Percentiles rank a stretch among this genome's conserved stretches.
phyloP scores from a whole-genome alignment of 2,113 vertebrate species.

The Asarcornis scutulata region DNA sequence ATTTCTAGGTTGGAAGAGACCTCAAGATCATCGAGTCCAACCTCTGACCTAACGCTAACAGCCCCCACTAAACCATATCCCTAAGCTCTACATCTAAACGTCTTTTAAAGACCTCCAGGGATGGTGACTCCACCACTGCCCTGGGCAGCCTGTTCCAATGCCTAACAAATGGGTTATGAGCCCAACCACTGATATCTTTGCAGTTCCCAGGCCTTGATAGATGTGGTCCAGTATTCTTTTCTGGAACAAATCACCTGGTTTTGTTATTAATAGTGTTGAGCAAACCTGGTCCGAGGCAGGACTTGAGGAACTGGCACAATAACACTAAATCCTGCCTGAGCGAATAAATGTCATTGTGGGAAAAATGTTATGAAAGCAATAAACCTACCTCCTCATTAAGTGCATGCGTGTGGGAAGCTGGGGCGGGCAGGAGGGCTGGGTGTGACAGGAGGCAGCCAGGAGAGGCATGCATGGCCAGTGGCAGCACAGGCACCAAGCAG shows the following conservation, averaged over 20 bases:
- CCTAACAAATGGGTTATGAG: not conserved
- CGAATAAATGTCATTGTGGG: slow-evolving; percentile 58
- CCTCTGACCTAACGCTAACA: too few relatives aligned
- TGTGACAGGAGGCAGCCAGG: not conserved
- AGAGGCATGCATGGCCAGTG: not conserved
- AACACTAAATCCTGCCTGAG: slow-evolving; percentile 14
- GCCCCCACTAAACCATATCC: too few relatives aligned
- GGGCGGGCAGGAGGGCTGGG: not conserved
- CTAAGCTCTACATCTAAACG: too few relatives aligned
- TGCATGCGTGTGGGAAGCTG: not conserved
- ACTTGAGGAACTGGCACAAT: not conserved
- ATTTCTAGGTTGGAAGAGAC: too few relatives aligned
- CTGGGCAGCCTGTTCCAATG: too few relatives aligned
- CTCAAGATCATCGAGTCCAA: too few relatives aligned
- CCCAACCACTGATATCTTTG: not conserved
- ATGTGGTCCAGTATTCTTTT: not conserved
- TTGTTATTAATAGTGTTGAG: not conserved
- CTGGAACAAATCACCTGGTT: not conserved
- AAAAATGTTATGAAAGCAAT: slow-evolving; percentile 51
- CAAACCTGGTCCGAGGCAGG: not conserved
- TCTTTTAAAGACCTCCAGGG: too few relatives aligned
- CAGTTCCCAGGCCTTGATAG: not conserved
- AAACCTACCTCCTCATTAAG: slow-evolving; percentile 37
- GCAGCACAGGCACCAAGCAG: slow-evolving; percentile 11
- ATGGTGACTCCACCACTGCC: too few relatives aligned